Conservation (phyloP, 2,797 vertebrate species). For the Tapera naevia region DNA sequence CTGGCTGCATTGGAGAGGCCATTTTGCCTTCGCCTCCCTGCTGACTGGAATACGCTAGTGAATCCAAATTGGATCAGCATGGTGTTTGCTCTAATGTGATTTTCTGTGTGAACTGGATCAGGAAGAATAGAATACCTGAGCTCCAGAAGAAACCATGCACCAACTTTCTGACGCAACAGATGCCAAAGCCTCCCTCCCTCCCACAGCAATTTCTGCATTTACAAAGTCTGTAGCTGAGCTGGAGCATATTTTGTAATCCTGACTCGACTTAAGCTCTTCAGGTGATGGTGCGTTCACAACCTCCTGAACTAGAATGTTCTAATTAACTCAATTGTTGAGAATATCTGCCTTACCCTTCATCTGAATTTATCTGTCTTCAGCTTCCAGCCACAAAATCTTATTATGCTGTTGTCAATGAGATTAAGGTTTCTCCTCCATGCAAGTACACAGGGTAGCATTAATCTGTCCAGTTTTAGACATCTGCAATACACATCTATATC, state of each 20-base stretch:
- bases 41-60: neutral
- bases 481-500: neutral
- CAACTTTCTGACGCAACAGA: neutral
- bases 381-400: constrained; percentile 17
- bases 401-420: constrained; percentile 24
- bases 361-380: neutral
- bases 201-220: neutral
- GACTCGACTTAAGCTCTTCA: neutral
- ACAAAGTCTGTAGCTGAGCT: neutral
- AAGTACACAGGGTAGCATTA: neutral
- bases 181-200: neutral
- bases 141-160: neutral
- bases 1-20: neutral
- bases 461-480: neutral
- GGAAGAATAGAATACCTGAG: neutral
- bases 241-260: neutral
- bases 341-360: neutral
- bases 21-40: neutral
- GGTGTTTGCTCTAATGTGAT: neutral
- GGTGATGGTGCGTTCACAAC: neutral
- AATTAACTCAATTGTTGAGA: neutral
- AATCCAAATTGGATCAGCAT: neutral
- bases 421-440: constrained; percentile 1
- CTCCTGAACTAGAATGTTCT: neutral
- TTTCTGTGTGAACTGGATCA: neutral